Percentiles rank a stretch among this genome's conserved stretches.
These are phyloP conservation scores for Istiophorus platypterus DNA, from an alignment of 2,113 vertebrate genomes.

Conservation along the genomic window DNA sequence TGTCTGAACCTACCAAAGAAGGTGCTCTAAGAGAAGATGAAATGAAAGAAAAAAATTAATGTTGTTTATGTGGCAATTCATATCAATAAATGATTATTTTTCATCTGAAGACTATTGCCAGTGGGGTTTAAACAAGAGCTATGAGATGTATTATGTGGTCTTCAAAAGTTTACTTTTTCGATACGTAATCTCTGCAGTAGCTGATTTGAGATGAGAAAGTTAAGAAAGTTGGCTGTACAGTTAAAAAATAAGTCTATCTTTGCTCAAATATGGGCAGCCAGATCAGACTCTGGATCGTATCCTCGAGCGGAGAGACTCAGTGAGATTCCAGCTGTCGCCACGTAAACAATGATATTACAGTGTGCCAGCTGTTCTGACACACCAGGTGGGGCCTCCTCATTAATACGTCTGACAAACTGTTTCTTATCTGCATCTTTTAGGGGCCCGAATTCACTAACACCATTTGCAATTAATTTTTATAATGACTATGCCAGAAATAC, in stretches of 20 bases:
- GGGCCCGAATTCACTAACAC: slow-evolving; percentile 56
- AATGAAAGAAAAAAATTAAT: background rate
- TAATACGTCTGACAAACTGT: slow-evolving; percentile 73
- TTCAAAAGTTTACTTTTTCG: background rate
- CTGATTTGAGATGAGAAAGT: background rate
- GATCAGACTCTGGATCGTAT: background rate
- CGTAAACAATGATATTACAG: slow-evolving; percentile 45
- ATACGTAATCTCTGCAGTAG: background rate
- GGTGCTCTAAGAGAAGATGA: slow-evolving; percentile 79
- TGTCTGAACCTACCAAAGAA: slow-evolving; percentile 92
- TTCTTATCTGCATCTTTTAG: slow-evolving; percentile 64
- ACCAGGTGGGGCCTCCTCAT: slow-evolving; percentile 80
- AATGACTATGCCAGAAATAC: slow-evolving; percentile 69
- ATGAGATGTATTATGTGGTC: background rate
- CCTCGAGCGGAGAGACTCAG: background rate
- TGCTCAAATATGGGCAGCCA: background rate
- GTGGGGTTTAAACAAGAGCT: background rate
- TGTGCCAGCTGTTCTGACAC: slow-evolving; percentile 78
- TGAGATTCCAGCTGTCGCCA: slow-evolving; percentile 53
- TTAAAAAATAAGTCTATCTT: background rate
- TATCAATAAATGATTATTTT: background rate
- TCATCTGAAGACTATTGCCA: background rate
- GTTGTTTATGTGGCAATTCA: background rate
- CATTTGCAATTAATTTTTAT: slow-evolving; percentile 69
- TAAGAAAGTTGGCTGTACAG: background rate